Conservation (phyloP, 2,113 vertebrate genomes). For the Lonchura striata region DNA sequence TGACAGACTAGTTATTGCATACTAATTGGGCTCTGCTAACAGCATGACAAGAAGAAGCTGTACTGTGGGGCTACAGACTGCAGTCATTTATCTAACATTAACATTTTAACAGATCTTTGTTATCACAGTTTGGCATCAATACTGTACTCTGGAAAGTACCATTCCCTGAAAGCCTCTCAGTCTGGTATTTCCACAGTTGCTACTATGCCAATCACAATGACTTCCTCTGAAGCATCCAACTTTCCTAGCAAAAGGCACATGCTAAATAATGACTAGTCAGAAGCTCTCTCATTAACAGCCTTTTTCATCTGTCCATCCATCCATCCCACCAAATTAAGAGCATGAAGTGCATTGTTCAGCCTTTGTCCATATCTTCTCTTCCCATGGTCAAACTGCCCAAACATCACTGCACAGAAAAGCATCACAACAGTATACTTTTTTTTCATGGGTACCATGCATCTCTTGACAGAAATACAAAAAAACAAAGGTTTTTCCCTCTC, state of each 20-base stretch:
- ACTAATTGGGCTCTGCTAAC: slow-evolving; percentile 13
- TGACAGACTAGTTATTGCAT: not conserved
- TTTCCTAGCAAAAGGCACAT: slow-evolving; percentile 3
- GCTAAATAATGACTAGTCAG: not conserved
- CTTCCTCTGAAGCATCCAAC: not conserved
- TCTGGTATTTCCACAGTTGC: not conserved
- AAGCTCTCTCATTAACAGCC: slow-evolving; percentile 4
- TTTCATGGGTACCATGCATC: not conserved
- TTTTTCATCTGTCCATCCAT: not conserved
- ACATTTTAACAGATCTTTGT: not conserved
- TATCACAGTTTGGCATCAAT: not conserved
- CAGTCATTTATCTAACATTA: not conserved
- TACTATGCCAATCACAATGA: not conserved
- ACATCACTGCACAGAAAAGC: not conserved
- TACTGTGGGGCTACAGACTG: not conserved
- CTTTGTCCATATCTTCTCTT: not conserved
- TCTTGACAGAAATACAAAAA: not conserved
- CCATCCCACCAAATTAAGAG: not conserved
- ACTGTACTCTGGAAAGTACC: not conserved
- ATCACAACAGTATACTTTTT: not conserved
- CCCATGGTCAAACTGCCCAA: not conserved
- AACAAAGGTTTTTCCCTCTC: not conserved
- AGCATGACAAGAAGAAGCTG: not conserved
- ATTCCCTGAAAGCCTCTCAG: not conserved
- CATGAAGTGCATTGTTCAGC: not conserved